Evolutionary conservation across 2,888 invertebrate genomes (phyloP), one percentile per base, ranked within the genome.

Genomic region (Rotaria sp.): DNA sequence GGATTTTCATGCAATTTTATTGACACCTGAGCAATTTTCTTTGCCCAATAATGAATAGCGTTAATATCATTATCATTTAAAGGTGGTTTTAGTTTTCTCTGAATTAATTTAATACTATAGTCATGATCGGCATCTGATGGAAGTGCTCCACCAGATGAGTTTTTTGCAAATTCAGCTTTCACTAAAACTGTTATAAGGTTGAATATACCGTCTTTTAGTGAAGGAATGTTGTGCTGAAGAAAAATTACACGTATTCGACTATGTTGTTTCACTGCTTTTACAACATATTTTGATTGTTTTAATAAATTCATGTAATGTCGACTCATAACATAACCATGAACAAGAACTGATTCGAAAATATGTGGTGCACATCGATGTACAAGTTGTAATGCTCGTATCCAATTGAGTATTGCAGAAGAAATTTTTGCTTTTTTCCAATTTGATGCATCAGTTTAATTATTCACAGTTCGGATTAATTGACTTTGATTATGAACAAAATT

Each of bases 321-420:
- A 80, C 80, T 80, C 80, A 80, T 80, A 0, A 80, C 80, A 80
- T 80, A 45, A 10, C 80, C 80, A 80, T n/a, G 45, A 26, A 80
- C 80, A 21, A 45, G 80, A 45, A 80, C n/a, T 2, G 45, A 80
- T n/a, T 35, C n/a, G 13, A 80, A 80, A 3, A 80, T 80, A 26
- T n/a, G 26, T n/a, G 24, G 13, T 45, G 13, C 26, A 15, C 80
- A 80, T 26, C 80, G 80, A 45, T 80, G 45, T 21, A 80, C 80
- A 45, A n/a, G 80, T 45, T 80, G 80, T 5, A 80, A 45, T 21
- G 45, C 80, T 45, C 45, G 35, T n/a, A 80, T 45, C 80, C 80
- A 80, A 26, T 80, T 10, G 4, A 41, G 80, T n/a, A 80, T 0
- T 15, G 45, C 80, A 26, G 26, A 1, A n/a, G 45, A 45, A 45